Evolutionary conservation across 2,797 vertebrate species (phyloP), one percentile per base, ranked within the genome.

Genomic region (Chelmon rostratus): DNA sequence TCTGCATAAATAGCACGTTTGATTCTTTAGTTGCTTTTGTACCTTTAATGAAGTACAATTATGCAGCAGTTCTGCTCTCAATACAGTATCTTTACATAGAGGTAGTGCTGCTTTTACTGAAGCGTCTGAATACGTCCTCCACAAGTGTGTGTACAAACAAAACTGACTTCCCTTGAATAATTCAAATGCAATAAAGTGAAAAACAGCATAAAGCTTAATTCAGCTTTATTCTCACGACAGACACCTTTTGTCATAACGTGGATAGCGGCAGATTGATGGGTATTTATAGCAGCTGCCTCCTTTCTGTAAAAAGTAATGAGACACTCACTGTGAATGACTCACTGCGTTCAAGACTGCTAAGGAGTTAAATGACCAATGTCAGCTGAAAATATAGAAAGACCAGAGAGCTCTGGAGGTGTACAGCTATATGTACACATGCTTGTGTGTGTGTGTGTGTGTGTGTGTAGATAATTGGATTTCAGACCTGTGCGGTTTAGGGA

Each of bases 401-500:
- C 63, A 50, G 53, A 67, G 19, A 59, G 57, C 23, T 31, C 18
- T 52, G 59, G 50, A 62, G 49, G 50, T 53, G 28, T 59, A 8
- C 6, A 33, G 19, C 61, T 46, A 40, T 38, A 58, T 33, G 44
- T 11, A 47, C 12, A 12, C 13, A 42, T 8, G 8, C 15, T 15
- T 46, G 13, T 67, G 2, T 50, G 28, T 35, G 13, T 31, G 21
- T n/a, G 25, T 12, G 31, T 44, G 23, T 66, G 54, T 37, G 58
- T 59, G 49, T 9, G 16, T 9, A 44, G 19, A 40, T 76, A 76
- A 83, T 57, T 73, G 37, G 93, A 95, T 96, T 94, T 96, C 96
- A 93, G 94, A 98, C 97, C 98, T 97, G 96, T 96, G 96, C 76
- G 96, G 95, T 95, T 97, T 96, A 81, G 96, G 96, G 87, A 96